Evolutionary conservation across 2,888 invertebrate species (phyloP), one percentile per base, ranked within the genome.

Genomic region (Cosmia trapezina): DNA sequence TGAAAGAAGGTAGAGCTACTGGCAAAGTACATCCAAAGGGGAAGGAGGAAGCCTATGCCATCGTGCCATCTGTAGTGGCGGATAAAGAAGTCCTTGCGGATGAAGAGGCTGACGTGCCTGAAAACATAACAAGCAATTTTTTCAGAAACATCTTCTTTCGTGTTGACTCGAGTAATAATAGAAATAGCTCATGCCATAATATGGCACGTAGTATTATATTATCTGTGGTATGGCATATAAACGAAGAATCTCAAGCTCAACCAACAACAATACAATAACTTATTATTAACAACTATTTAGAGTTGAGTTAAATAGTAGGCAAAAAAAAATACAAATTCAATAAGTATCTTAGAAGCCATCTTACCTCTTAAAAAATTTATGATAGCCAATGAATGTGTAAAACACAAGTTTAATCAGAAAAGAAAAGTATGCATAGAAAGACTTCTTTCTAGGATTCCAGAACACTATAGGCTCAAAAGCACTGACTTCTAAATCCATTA

Each of bases 401-500:
- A 93, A 14, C 1, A 90, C 11, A 17, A 90, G 78, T 84, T 97
- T 96, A 0, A 97, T 56, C 82, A 96, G 89, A n/a, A 97, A 94
- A 0, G 96, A 88, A 76, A 97, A 96, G 68, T 97, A 95, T 67
- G 94, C 91, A 3, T 96, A 66, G 19, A 93, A 81, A 4, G 90
- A 89, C 70, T 92, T 93, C 19, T 96, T 95, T 89, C 97, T 91
- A 0, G 98, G 98, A 63, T 97, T 91, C 96, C 97, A 98, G 43
- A 96, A 94, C 2, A 98, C 89, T 19, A 97, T 88, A 0, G 98
- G 98, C 86, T n/a, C 98, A 64, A 97, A 95, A 79, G 95, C 94
- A 73, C 97, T 97, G 2, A 98, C 93, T 91, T 98, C 98, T 75
- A 97, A 92, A 92, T 98, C 98, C 92, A 97, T 96, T 2, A 97